A percentile compares a stretch with the other conserved stretches of the same genome.
These are phyloP conservation scores for Diarsia rubi DNA, from an alignment of 2,888 invertebrate genomes.

Conservation along the genomic window DNA sequence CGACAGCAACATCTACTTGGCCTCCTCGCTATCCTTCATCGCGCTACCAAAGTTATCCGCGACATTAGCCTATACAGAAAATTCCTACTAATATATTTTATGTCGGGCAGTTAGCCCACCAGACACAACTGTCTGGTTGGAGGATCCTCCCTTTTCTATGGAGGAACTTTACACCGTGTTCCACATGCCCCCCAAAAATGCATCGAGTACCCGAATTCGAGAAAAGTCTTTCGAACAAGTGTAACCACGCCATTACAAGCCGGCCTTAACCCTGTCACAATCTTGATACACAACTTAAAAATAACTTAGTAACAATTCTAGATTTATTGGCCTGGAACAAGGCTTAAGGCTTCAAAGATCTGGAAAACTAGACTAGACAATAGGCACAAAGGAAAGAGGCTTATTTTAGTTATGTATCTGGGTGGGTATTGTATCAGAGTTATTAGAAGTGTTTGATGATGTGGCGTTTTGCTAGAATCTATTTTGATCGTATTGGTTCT, in stretches of 20 bases:
- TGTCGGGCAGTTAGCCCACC: too few relatives aligned
- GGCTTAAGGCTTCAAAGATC: constrained; percentile 15
- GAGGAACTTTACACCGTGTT: too few relatives aligned
- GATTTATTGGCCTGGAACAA: constrained; percentile 29
- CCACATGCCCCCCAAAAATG: too few relatives aligned
- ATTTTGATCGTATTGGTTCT: not conserved
- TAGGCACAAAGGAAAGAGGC: constrained; percentile 8
- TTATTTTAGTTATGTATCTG: not conserved
- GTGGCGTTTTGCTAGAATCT: not conserved
- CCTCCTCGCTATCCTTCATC: too few relatives aligned
- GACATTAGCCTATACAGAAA: too few relatives aligned
- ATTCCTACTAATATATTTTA: too few relatives aligned
- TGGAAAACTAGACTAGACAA: constrained; percentile 21
- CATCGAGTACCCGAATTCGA: not conserved
- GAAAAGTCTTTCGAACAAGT: not conserved
- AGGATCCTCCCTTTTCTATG: too few relatives aligned
- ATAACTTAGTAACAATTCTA: not conserved
- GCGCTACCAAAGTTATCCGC: too few relatives aligned
- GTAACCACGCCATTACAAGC: not conserved
- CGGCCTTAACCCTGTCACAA: not conserved
- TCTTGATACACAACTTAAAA: not conserved
- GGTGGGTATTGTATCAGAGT: constrained; percentile 13
- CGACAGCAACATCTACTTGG: too few relatives aligned
- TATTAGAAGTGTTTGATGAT: not conserved
- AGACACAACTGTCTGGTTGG: too few relatives aligned